Percentiles rank a stretch among this genome's conserved stretches.
Conservation (phyloP, 2,113 vertebrate genomes). For the Scomber colias region DNA sequence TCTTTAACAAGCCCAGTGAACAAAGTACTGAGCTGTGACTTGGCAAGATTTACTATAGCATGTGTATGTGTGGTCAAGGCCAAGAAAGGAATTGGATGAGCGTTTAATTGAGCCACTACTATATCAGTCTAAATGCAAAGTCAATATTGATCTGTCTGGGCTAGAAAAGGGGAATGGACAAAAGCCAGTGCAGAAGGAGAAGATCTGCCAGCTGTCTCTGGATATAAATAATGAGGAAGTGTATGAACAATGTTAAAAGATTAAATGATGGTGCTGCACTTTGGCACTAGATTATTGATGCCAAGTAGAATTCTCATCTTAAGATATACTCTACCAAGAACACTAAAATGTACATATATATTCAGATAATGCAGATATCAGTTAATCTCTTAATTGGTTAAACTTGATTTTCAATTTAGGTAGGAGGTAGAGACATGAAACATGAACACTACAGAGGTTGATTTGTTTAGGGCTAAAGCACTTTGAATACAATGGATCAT, state of each 20-base stretch:
- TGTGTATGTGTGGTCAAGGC: slow-evolving; percentile 9
- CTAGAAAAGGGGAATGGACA: slow-evolving; percentile 17
- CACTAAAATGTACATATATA: no score
- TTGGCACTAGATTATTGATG: not conserved
- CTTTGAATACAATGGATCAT: no score
- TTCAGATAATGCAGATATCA: slow-evolving; percentile 4
- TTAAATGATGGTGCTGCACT: slow-evolving; percentile 5
- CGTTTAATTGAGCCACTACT: slow-evolving; percentile 48
- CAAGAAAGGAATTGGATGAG: slow-evolving; percentile 42
- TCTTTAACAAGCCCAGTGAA: slow-evolving; percentile 12
- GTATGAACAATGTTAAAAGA: slow-evolving; percentile 30
- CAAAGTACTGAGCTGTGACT: slow-evolving; percentile 23
- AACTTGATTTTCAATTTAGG: not conserved
- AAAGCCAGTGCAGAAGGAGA: slow-evolving; percentile 36
- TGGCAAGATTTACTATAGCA: slow-evolving; percentile 16
- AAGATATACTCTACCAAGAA: no score
- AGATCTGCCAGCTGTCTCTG: slow-evolving; percentile 16
- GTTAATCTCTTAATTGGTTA: slow-evolving; percentile 5
- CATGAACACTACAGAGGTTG: no score
- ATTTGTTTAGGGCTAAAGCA: no score
- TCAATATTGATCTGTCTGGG: slow-evolving; percentile 63
- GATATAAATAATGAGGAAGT: slow-evolving; percentile 49
- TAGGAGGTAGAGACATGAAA: not conserved
- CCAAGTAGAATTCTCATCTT: slow-evolving; percentile 1
- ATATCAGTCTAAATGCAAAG: slow-evolving; percentile 58